Evolutionary conservation across 2,113 vertebrate genomes (phyloP).

Genomic region (Mystacornis crossleyi): DNA sequence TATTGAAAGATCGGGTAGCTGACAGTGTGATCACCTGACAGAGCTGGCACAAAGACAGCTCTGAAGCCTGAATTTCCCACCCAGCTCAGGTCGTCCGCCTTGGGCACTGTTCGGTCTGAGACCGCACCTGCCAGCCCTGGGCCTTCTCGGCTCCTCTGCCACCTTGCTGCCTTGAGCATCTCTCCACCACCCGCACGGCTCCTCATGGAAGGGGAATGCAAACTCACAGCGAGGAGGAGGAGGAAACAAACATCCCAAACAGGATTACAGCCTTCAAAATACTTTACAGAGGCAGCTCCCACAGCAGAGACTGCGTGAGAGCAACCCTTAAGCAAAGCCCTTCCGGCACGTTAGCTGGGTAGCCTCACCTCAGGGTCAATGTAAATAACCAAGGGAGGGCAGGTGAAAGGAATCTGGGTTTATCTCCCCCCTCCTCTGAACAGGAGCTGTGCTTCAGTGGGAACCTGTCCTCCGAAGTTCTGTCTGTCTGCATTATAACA

Average conservation of each 20-base stretch:
- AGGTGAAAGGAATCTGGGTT: background rate
- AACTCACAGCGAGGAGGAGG: background rate
- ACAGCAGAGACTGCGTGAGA: background rate
- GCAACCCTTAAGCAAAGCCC: background rate
- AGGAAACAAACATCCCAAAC: background rate
- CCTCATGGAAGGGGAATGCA: background rate
- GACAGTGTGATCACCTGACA: background rate
- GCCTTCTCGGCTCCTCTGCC: background rate
- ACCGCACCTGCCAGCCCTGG: background rate
- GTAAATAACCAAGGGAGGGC: background rate
- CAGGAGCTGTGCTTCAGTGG: background rate
- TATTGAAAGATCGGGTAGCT: background rate
- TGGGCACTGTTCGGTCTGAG: background rate
- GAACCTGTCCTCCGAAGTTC: background rate
- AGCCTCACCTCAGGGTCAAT: background rate
- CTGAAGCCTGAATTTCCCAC: background rate
- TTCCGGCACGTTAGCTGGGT: background rate
- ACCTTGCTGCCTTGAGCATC: background rate
- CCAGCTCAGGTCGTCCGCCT: background rate
- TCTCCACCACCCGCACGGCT: background rate
- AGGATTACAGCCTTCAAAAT: background rate
- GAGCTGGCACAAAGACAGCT: background rate
- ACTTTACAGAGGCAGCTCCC: background rate
- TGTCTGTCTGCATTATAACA: background rate
- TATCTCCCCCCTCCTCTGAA: background rate